phyloP scores from a whole-genome alignment of 2,797 vertebrate species.

The Pseudocheirus occidentalis region DNA sequence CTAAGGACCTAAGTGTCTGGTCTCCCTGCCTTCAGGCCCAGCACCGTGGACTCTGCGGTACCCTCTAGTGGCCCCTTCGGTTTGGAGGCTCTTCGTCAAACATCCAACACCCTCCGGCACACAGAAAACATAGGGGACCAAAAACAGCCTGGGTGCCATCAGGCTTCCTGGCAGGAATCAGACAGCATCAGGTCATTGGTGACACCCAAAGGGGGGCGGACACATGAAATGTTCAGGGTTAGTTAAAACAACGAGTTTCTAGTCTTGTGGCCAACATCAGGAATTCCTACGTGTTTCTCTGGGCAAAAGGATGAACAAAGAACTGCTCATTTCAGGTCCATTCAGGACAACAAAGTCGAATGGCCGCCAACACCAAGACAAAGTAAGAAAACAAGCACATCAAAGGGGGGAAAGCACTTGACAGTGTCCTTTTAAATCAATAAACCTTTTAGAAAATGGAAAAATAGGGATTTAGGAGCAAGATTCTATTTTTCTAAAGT shows the following conservation, averaged over 20 bases:
- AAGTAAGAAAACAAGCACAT: constrained; percentile 43
- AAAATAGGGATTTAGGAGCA: constrained; percentile 48
- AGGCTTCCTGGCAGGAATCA: not conserved
- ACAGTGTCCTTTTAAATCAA: constrained; percentile 81
- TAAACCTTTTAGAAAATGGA: constrained; percentile 53
- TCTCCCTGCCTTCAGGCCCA: no score
- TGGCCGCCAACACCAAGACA: constrained; percentile 62
- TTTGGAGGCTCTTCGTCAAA: no score
- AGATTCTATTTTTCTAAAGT: not conserved
- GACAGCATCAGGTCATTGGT: not conserved
- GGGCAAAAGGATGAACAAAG: constrained; percentile 47
- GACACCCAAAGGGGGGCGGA: not conserved
- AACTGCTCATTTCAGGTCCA: constrained; percentile 12
- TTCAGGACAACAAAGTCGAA: constrained; percentile 55
- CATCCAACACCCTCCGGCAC: no score
- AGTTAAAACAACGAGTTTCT: not conserved
- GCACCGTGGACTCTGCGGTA: not conserved
- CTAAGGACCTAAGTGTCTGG: no score
- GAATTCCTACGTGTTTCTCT: constrained; percentile 42
- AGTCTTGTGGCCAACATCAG: constrained; percentile 8
- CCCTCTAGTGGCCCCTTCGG: not conserved
- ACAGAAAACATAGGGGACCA: not conserved
- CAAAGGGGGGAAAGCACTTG: constrained; percentile 60
- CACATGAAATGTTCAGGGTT: not conserved
- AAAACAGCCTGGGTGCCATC: not conserved